Base-by-base conservation (phyloP, 2,888 invertebrate genomes). In the Philaethria dido region DNA sequence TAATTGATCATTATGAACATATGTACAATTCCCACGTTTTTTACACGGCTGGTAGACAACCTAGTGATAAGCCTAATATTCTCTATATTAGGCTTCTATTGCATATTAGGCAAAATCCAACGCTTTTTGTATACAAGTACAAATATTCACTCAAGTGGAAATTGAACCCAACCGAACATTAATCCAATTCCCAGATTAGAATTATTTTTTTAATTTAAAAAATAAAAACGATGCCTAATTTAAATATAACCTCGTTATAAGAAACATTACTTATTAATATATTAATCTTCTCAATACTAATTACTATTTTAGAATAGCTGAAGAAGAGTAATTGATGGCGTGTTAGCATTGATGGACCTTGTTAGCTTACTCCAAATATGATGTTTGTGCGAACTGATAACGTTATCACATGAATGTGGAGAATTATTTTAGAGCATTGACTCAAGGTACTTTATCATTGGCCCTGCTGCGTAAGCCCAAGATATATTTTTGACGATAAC, bases 311-410 rank as follows among this genome's bases (percentile, higher is more conserved):
- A 50, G 25, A 48, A n/a, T n/a, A 9, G 8, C 8, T 50, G 3
- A 50, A 50, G 25, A 13, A 5, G 4, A 73, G 74, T 75, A 74
- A 77, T 78, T 80, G 81, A 81, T 80, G 83, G 79, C 77, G 82
- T 83, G 83, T 84, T 83, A 84, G 86, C 87, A 82, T 85, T 84
- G 85, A 82, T 78, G 80, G 82, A 82, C 81, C 80, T 80, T 89
- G 87, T 91, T 89, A 86, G 85, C 86, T 78, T 87, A 87, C 87
- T 90, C 89, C 84, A 89, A 88, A 89, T 89, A 82, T 75, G 74
- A 75, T 88, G 89, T 91, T 90, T 89, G 86, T 79, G 78, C 79
- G 72, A 70, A 77, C 79, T 80, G 79, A 78, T 79, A 80, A 74
- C 62, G 70, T 76, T 75, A 88, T 86, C 87, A 72, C 77, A 81